Evolutionary conservation across 2,113 vertebrate genomes (phyloP).

Genomic region (Coracopsis vasa): DNA sequence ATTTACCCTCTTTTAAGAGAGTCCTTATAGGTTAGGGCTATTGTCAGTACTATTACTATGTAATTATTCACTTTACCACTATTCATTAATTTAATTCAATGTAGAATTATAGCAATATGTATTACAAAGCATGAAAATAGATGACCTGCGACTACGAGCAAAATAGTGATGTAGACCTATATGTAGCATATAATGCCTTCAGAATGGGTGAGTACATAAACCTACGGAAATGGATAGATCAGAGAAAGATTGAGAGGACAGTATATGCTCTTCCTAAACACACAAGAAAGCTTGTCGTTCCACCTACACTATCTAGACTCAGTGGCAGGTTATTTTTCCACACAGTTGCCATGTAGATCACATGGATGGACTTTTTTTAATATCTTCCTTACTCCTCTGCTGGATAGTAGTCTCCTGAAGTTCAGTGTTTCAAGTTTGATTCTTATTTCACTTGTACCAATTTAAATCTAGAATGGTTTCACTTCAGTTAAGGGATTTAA

Average conservation of each 20-base stretch:
- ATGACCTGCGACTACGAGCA: background rate
- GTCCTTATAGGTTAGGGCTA: background rate
- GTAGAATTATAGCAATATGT: background rate
- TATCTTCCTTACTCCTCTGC: background rate
- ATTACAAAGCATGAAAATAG: background rate
- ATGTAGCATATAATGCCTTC: background rate
- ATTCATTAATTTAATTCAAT: background rate
- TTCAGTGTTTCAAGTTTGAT: background rate
- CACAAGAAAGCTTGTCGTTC: background rate
- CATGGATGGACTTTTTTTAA: background rate
- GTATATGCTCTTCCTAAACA: background rate
- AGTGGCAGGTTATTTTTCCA: background rate
- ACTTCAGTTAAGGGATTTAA: background rate
- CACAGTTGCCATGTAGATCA: background rate
- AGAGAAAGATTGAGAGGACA: background rate
- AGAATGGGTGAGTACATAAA: background rate
- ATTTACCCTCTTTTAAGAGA: background rate
- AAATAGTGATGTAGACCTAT: background rate
- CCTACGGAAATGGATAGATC: background rate
- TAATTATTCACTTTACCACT: background rate
- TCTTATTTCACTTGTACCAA: background rate
- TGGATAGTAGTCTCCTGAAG: background rate
- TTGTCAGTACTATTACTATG: background rate
- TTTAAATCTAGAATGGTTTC: background rate
- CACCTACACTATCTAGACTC: background rate